A percentile compares a stretch with the other conserved stretches of the same genome.
Evolutionary conservation across 1,140 invertebrate genomes (phyloP).

Genomic region (Maconellicoccus hirsutus): DNA sequence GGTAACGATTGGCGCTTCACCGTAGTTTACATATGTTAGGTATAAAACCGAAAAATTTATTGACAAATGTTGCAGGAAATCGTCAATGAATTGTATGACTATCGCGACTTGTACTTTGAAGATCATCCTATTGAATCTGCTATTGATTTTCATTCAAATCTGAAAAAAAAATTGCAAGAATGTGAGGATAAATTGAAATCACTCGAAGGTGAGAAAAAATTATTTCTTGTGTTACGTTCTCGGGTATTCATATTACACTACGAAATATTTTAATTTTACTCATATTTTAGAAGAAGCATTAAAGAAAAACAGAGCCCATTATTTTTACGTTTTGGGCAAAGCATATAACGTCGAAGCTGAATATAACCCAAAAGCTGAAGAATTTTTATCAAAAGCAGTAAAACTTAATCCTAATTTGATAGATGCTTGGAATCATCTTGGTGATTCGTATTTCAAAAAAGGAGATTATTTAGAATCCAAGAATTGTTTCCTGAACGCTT

Average conservation of each 20-base stretch:
- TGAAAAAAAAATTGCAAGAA: slow-evolving; percentile 52
- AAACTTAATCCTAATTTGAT: slow-evolving; percentile 71
- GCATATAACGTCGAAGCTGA: slow-evolving; percentile 59
- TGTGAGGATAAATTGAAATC: slow-evolving; percentile 51
- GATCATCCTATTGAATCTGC: slow-evolving; percentile 56
- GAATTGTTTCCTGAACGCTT: slow-evolving; percentile 71
- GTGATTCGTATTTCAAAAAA: slow-evolving; percentile 82
- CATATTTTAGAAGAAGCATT: slow-evolving; percentile 32
- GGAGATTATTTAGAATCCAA: slow-evolving; percentile 66
- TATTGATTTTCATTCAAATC: slow-evolving; percentile 47
- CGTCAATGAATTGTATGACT: slow-evolving; percentile 54
- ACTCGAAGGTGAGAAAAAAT: slow-evolving; percentile 23
- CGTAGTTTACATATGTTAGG: too few relatives aligned
- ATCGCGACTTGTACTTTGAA: slow-evolving; percentile 68
- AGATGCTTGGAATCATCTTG: slow-evolving; percentile 80
- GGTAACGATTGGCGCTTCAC: too few relatives aligned
- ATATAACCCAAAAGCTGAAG: slow-evolving; percentile 55
- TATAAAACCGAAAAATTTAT: too few relatives aligned
- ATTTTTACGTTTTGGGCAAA: slow-evolving; percentile 61
- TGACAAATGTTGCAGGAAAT: slow-evolving; percentile 48
- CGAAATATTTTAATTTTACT: slow-evolving; percentile 28
- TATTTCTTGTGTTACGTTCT: slow-evolving; percentile 21
- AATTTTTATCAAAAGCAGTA: slow-evolving; percentile 65
- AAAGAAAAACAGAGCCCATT: slow-evolving; percentile 49
- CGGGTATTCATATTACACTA: slow-evolving; percentile 24